Conservation (phyloP, 2,113 vertebrate genomes). For the Haemorhous mexicanus region DNA sequence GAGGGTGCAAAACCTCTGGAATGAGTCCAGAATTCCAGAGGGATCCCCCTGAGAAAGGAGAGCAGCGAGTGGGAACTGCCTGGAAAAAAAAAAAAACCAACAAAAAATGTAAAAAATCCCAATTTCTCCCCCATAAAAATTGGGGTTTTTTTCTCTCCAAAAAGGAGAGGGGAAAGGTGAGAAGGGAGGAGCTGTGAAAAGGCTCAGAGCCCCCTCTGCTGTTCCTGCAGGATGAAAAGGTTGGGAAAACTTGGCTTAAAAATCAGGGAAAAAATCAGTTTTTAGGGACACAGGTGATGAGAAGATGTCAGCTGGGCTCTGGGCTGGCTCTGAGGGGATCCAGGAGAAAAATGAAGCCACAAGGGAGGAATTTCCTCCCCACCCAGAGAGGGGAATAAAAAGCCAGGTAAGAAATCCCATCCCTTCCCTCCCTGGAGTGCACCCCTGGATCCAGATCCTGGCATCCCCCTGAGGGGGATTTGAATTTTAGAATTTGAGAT, state of each 20-base stretch:
- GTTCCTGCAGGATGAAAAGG: background rate
- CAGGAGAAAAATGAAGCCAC: background rate
- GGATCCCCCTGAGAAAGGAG: slow-evolving; percentile 31
- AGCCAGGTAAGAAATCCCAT: background rate
- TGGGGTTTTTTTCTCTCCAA: background rate
- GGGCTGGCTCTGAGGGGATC: background rate
- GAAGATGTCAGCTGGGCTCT: background rate
- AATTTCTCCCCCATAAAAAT: background rate
- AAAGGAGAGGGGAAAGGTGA: background rate
- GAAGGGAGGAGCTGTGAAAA: background rate
- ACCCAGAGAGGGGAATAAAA: background rate
- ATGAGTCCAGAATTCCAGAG: slow-evolving; percentile 29
- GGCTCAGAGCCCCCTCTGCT: slow-evolving; percentile 29
- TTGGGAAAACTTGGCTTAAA: background rate
- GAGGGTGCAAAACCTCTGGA: background rate
- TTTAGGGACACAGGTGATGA: fast-evolving
- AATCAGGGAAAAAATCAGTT: background rate
- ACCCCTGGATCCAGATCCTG: background rate
- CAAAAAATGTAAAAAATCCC: fast-evolving
- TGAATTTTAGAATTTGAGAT: fast-evolving
- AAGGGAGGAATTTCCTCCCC: background rate
- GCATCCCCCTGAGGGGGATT: background rate
- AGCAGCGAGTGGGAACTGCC: background rate
- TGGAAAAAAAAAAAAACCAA: background rate
- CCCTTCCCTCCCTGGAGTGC: background rate